Evolutionary conservation across 2,113 vertebrate species (phyloP), one percentile per base, ranked within the genome.

Genomic region (Gobiocypris rarus): DNA sequence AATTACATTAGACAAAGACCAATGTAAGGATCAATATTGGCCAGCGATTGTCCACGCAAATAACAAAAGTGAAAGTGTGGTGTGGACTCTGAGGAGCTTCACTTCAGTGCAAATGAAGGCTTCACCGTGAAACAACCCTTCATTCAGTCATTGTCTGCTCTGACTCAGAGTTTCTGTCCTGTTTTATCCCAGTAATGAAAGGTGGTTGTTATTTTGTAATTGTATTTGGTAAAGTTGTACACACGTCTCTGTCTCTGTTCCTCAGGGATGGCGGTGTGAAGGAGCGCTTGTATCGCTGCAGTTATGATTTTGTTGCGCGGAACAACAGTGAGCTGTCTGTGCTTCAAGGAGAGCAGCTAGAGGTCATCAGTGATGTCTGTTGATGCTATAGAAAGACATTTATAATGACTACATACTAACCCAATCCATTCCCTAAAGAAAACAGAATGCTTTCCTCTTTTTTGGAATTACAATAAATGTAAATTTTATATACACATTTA

Each of bases 301-400:
- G 92, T 75, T 97, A 97, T 0, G 95, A 96, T 89, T 97, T 97
- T 90, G 95, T 95, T 83, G 96, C 96, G 67, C 93, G 97, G 80
- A 98, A 97, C 86, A 95, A 87, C 93, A 98, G 91, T 0, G 97
- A 98, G 89, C 93, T 98, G 0, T 96, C 96, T 0, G 96, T 97
- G 70, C 92, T 95, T 83, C 94, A 96, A 0, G 93, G 91, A 34
- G 96, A 96, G 9, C 86, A 86, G 1, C 75, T 98, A 4, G 93
- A 98, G 96, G 97, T 26, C 24, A 26, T 61, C 58, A 61, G n/a
- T 9, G 58, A 61, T 61, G 58, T 61, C 58, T 59, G 22, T 26
- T 26, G 1, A 26, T 59, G 3, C 11, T 11, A 59, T n/a, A 58
- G 24, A 24, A 59, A 61, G n/a, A 0, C 2, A 5, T 26, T 61